Percentiles rank a stretch among this genome's conserved stretches.
These are phyloP conservation scores for Pseudopipra pipra DNA, from an alignment of 2,113 vertebrate genomes.

Conservation along the genomic window DNA sequence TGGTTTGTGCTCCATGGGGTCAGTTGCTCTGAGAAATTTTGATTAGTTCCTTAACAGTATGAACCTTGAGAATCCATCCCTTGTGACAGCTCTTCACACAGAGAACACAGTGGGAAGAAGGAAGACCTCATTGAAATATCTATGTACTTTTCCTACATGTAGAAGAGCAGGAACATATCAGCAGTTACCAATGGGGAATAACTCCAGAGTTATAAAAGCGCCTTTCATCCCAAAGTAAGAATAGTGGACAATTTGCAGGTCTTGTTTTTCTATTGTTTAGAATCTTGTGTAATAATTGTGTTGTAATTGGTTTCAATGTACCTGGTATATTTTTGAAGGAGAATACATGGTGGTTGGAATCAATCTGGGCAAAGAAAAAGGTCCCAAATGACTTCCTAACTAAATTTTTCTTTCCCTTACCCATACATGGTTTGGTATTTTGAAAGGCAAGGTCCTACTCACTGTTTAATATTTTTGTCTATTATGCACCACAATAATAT, in stretches of 20 bases:
- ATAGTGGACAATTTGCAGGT: background rate
- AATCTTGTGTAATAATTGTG: background rate
- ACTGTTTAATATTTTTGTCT: background rate
- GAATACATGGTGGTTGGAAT: background rate
- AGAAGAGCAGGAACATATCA: background rate
- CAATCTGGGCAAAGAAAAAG: background rate
- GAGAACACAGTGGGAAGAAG: background rate
- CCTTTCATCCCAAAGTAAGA: background rate
- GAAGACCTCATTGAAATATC: background rate
- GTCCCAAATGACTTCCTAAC: background rate
- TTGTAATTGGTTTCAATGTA: background rate
- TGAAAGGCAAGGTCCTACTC: background rate
- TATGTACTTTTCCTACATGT: background rate
- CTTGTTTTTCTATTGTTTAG: background rate
- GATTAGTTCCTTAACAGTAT: background rate
- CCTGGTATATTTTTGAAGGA: background rate
- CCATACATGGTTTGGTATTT: background rate
- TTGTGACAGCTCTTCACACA: background rate
- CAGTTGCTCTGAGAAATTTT: background rate
- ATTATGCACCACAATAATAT: background rate
- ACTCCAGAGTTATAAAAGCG: background rate
- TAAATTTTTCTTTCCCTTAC: background rate
- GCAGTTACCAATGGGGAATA: background rate
- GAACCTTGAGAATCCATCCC: background rate
- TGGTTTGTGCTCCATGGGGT: background rate